These are phyloP conservation scores for Hucho hucho DNA, from an alignment of 2,113 vertebrate species.

Conservation along the genomic window DNA sequence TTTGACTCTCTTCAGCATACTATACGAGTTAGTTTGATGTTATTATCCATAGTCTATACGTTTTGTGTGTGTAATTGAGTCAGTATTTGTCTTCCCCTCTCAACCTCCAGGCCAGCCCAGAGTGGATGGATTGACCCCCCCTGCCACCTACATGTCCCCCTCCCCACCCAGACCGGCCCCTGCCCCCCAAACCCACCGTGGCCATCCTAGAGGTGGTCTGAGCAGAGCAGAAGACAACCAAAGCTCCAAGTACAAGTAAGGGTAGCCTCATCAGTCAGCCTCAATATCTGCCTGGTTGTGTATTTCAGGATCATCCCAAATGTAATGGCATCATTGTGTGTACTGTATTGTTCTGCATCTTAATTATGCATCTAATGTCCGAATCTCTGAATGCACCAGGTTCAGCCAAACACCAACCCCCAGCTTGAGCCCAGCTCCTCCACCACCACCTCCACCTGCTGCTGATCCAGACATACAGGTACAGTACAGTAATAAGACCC, in stretches of 20 bases:
- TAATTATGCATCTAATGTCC: neutral
- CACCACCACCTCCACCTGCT: neutral
- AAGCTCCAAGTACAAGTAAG: constrained; percentile 79
- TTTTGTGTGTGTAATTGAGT: neutral
- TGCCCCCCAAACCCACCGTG: constrained; percentile 62
- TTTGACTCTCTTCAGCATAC: too few species aligned
- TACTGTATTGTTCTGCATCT: neutral
- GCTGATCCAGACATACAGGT: constrained; percentile 69
- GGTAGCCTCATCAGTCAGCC: too few species aligned
- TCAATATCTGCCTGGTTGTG: too few species aligned
- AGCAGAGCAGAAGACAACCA: constrained; percentile 71
- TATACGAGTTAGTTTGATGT: neutral
- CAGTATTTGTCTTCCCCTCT: constrained; percentile 9
- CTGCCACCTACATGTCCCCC: constrained; percentile 56
- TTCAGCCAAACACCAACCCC: constrained; percentile 67
- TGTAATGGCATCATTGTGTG: too few species aligned
- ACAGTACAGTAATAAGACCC: constrained; percentile 12
- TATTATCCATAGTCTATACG: neutral
- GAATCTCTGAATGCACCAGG: constrained; percentile 56
- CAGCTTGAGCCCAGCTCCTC: neutral
- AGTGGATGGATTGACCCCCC: constrained; percentile 55
- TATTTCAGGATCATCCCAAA: too few species aligned
- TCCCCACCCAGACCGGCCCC: constrained; percentile 47
- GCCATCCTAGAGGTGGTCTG: constrained; percentile 73
- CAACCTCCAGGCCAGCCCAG: constrained; percentile 77